These are phyloP conservation scores for Clistopyga incitator DNA, from an alignment of 2,888 invertebrate genomes.

Conservation along the genomic window DNA sequence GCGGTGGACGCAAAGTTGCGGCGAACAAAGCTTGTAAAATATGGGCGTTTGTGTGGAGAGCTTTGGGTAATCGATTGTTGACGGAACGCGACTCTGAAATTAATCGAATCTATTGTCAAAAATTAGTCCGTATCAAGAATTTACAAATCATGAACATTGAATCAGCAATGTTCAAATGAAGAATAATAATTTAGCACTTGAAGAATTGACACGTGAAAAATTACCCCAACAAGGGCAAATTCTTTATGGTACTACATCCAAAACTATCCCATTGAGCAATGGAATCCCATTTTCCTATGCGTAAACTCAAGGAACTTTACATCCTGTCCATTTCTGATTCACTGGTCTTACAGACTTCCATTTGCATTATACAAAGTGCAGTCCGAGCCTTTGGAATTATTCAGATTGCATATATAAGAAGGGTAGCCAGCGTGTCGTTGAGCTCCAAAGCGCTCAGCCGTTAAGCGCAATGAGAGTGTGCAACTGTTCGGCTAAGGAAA, in stretches of 20 bases:
- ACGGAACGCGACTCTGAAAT: neutral
- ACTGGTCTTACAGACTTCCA: conserved; percentile 6
- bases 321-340: neutral
- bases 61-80: neutral
- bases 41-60: neutral
- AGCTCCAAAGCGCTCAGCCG: conserved; percentile 26
- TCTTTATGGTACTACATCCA: neutral
- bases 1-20: neutral
- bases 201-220: neutral
- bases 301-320: neutral
- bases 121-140: neutral
- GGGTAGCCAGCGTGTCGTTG: conserved; percentile 23
- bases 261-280: neutral
- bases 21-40: neutral
- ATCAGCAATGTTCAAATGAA: neutral
- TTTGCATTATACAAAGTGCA: conserved; percentile 41
- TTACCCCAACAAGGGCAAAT: neutral
- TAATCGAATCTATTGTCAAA: neutral
- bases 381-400: conserved; percentile 35
- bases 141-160: too few relatives aligned
- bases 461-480: conserved; percentile 25
- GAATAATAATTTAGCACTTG: neutral
- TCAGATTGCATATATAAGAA: conserved; percentile 21
- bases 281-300: neutral
- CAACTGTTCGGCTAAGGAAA: conserved; percentile 39